Conservation (phyloP, 2,888 invertebrate species). For the Tolmerus cingulatus region DNA sequence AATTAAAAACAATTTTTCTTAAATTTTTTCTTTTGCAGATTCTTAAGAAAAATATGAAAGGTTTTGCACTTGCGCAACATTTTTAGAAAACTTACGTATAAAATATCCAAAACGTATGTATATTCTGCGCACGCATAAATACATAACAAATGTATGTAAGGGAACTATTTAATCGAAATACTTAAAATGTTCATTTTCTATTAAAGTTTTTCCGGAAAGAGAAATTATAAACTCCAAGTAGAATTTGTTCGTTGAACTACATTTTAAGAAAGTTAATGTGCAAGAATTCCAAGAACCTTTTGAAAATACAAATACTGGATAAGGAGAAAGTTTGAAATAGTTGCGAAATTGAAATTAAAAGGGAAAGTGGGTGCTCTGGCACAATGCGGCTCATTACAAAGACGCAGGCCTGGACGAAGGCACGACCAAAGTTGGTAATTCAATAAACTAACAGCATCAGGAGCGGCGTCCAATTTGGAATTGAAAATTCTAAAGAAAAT, state of each 20-base stretch:
- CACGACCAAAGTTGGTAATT: constrained; percentile 27
- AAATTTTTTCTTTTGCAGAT: too few species aligned
- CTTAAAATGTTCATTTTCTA: neutral
- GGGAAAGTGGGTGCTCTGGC: neutral
- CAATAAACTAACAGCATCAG: constrained; percentile 38
- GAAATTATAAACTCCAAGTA: neutral
- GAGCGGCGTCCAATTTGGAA: constrained; percentile 18
- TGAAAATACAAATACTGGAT: neutral
- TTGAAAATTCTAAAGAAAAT: constrained; percentile 38
- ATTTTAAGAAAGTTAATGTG: neutral
- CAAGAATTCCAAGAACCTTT: neutral
- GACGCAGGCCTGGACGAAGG: neutral
- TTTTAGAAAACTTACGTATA: too few species aligned
- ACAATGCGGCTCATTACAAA: constrained; percentile 19
- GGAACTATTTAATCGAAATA: neutral
- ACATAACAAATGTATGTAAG: neutral
- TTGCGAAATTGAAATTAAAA: neutral
- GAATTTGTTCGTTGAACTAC: neutral
- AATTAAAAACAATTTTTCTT: too few species aligned
- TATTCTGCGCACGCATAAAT: neutral
- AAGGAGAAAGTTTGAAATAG: neutral
- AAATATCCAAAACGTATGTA: too few species aligned
- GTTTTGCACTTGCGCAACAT: too few species aligned
- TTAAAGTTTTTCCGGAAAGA: neutral
- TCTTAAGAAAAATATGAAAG: too few species aligned